These are phyloP conservation scores for Bellardia pandia DNA, from an alignment of 2,888 invertebrate genomes.

Conservation along the genomic window DNA sequence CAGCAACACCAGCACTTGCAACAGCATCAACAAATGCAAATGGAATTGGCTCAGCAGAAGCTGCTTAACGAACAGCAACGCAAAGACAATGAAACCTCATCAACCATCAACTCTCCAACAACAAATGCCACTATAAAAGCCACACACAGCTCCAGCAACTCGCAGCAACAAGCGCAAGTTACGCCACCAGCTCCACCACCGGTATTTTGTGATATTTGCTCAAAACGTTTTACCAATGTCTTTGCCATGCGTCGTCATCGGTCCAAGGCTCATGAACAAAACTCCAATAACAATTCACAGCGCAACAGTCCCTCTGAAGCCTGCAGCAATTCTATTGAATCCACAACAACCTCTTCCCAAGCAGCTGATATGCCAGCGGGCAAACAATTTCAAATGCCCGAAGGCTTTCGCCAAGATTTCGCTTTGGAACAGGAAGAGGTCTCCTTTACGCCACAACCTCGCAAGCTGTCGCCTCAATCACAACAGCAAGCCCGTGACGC, in stretches of 20 bases:
- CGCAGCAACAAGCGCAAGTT: slow-evolving; percentile 60
- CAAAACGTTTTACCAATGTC: slow-evolving; percentile 90
- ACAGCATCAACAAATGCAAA: slow-evolving; percentile 77
- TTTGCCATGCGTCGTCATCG: slow-evolving; percentile 90
- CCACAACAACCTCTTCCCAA: slow-evolving; percentile 25
- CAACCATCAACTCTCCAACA: slow-evolving; percentile 71
- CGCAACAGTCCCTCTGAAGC: slow-evolving; percentile 73
- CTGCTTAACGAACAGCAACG: slow-evolving; percentile 72
- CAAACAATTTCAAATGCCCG: slow-evolving; percentile 82
- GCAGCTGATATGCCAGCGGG: neutral
- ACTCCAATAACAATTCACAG: slow-evolving; percentile 69
- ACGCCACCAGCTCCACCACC: slow-evolving; percentile 77
- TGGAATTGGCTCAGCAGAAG: slow-evolving; percentile 77
- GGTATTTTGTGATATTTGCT: slow-evolving; percentile 89
- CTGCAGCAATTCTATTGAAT: slow-evolving; percentile 40
- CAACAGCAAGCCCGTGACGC: slow-evolving; percentile 89
- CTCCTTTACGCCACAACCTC: slow-evolving; percentile 85
- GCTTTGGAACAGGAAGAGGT: slow-evolving; percentile 84
- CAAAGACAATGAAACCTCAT: slow-evolving; percentile 69
- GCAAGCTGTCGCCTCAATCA: slow-evolving; percentile 86
- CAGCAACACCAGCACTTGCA: slow-evolving; percentile 76
- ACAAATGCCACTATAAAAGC: slow-evolving; percentile 62
- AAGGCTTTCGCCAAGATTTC: slow-evolving; percentile 84
- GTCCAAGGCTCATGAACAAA: slow-evolving; percentile 87
- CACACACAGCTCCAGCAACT: slow-evolving; percentile 49